Evolutionary conservation across 2,888 invertebrate genomes (phyloP), one percentile per base, ranked within the genome.

Genomic region (Syritta pipiens): DNA sequence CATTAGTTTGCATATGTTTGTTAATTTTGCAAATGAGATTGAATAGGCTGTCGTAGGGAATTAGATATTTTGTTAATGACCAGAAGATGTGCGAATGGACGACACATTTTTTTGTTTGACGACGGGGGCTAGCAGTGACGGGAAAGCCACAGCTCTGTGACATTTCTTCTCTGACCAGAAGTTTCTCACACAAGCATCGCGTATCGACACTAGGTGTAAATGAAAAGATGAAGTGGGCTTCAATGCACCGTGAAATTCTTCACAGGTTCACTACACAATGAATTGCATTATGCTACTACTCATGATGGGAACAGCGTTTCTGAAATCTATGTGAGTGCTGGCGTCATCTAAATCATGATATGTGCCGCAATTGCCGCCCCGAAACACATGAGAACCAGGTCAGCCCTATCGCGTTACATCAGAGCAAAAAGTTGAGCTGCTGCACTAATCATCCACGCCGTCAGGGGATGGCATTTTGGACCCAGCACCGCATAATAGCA

Each of bases 361-460:
- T 67, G 68, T 42, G 26, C 48, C 10, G 24, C 60, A 60, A 68
- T 75, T 75, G 68, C 62, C 75, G 75, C 75, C 75, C 75, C 68
- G 62, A 75, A 75, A 75, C 62, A 75, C 62, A 75, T 77, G 76
- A 77, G 76, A 77, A 77, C 51, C 71, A 46, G 76, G 76, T 77
- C 76, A 71, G 59, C 26, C 71, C 51, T 74, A 74, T 67, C 59
- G 74, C 65, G 60, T 77, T 77, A 65, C 76, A 77, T 63, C 71
- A 71, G 60, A 9, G n/a, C n/a, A n/a, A n/a, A n/a, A n/a, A n/a
- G n/a, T n/a, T n/a, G 22, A 53, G 24, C 62, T 30, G n/a, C 7
- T n/a, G 6, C 40, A 42, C 35, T 35, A 48, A 35, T 51, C 62
- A 55, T 62, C 24, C 49, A 30, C 51, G n/a, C 60, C 37, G 28